Evolutionary conservation across 2,113 vertebrate genomes (phyloP).

Genomic region (Oryzias curvinotus): DNA sequence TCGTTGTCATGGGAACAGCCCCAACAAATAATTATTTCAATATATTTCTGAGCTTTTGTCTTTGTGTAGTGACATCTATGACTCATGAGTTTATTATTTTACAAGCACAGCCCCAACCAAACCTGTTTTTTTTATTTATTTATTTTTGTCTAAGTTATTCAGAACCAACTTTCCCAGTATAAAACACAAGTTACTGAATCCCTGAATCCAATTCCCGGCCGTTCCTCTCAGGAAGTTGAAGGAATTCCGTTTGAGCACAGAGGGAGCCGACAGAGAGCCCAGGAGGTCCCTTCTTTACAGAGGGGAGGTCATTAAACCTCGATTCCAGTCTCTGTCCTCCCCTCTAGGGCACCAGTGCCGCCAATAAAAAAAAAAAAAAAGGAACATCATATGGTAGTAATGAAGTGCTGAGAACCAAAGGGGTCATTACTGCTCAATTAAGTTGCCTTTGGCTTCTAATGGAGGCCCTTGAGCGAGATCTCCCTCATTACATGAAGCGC

Average conservation of each 20-base stretch:
- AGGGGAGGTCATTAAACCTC: constrained; percentile 47
- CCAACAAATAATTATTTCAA: constrained; percentile 52
- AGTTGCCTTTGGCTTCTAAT: constrained; percentile 55
- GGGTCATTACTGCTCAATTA: constrained; percentile 62
- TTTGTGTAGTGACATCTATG: not conserved
- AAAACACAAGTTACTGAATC: constrained; percentile 15
- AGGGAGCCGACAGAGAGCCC: constrained; percentile 42
- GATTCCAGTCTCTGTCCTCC: constrained; percentile 36
- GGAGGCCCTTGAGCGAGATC: constrained; percentile 27
- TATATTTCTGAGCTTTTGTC: constrained; percentile 5
- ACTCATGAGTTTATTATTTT: constrained; percentile 8
- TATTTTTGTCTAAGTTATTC: not conserved
- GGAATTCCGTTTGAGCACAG: constrained; percentile 52
- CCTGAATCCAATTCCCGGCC: constrained; percentile 26
- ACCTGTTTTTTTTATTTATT: not conserved
- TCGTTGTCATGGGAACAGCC: constrained; percentile 46
- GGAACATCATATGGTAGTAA: constrained; percentile 65
- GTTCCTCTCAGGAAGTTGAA: constrained; percentile 56
- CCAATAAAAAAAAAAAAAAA: constrained; percentile 58
- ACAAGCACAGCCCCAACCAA: not conserved
- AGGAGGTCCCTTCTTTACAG: constrained; percentile 49
- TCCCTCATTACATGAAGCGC: constrained; percentile 16
- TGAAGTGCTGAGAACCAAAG: constrained; percentile 57
- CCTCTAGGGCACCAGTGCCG: constrained; percentile 27
- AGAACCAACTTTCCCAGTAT: not conserved